These are phyloP conservation scores for Gallirallus australis DNA, from an alignment of 2,797 vertebrate species.

Conservation along the genomic window DNA sequence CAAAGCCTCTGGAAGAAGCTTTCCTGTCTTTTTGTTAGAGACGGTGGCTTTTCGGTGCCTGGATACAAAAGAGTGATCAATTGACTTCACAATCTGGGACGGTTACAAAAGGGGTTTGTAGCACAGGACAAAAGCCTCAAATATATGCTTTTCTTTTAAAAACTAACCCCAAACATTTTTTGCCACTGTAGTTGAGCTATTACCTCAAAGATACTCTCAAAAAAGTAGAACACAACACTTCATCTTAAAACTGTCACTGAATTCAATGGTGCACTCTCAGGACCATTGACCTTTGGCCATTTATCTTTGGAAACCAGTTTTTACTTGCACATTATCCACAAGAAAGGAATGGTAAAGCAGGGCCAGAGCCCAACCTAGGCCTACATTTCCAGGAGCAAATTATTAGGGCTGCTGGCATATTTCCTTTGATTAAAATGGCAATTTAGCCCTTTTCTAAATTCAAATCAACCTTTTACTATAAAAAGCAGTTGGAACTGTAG, in stretches of 20 bases:
- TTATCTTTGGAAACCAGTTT: background rate
- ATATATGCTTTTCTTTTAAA: background rate
- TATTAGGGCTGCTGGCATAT: background rate
- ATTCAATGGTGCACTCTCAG: background rate
- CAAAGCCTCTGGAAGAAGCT: background rate
- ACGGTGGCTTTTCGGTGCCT: background rate
- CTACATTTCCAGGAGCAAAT: background rate
- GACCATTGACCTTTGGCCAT: background rate
- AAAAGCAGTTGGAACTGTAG: background rate
- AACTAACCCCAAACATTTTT: background rate
- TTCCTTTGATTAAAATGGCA: background rate
- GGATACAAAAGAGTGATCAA: background rate
- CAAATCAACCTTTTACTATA: background rate
- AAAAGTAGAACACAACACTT: background rate
- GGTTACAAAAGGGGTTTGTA: background rate
- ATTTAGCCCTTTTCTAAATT: background rate
- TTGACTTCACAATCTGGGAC: background rate
- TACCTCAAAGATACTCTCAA: background rate
- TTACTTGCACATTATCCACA: accelerated
- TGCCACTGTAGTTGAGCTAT: background rate
- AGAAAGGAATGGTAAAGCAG: background rate
- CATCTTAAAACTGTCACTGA: background rate
- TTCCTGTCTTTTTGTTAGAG: background rate
- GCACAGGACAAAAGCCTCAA: background rate
- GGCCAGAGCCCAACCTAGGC: background rate